Conservation (phyloP, 2,888 invertebrate genomes). For the Tipula confusa region DNA sequence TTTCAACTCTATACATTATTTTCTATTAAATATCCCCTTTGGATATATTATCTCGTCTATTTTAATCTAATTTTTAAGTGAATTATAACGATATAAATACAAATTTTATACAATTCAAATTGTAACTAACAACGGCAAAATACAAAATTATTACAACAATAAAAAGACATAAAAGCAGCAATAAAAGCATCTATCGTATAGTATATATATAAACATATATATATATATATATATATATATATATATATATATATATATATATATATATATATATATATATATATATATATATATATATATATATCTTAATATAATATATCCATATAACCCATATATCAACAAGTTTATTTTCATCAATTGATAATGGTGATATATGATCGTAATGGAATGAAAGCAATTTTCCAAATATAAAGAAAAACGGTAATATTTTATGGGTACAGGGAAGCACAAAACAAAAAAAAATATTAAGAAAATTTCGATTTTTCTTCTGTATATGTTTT, state of each 20-base stretch:
- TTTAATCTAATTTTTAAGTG: constrained; percentile 25
- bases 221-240: neutral
- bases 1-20: neutral
- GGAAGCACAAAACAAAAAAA: neutral
- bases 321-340: constrained; percentile 25
- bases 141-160: constrained; percentile 4
- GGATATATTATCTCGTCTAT: constrained; percentile 12
- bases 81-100: constrained; percentile 20
- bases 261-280: neutral
- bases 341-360: constrained; percentile 25
- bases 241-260: neutral
- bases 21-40: constrained; percentile 25
- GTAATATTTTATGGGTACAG: neutral
- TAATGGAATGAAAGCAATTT: neutral
- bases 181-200: neutral
- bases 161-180: neutral
- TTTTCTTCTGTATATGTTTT: neutral
- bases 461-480: neutral
- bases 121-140: neutral
- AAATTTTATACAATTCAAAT: constrained; percentile 16
- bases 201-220: no score
- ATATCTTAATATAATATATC: neutral
- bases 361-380: constrained; percentile 20
- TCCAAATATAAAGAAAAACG: neutral
- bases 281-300: neutral